Percentiles rank a stretch among this genome's conserved stretches.
Conservation (phyloP, 1,140 invertebrate genomes). For the Lepidurus apus region DNA sequence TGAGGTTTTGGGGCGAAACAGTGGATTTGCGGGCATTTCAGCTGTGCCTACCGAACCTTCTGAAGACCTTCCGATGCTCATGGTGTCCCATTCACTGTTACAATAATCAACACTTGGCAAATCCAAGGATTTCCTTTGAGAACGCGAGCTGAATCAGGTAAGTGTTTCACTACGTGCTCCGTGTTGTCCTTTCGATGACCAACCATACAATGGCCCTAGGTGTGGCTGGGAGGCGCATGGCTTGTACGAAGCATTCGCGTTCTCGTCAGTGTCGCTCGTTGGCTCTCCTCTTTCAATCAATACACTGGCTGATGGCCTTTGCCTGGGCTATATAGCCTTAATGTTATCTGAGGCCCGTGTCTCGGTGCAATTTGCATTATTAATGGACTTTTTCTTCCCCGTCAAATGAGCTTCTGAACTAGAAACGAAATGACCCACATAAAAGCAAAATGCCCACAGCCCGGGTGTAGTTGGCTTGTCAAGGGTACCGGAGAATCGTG, state of each 20-base stretch:
- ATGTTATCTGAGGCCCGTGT: not conserved
- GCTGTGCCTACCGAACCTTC: not conserved
- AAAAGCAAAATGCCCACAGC: not conserved
- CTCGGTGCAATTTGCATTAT: not conserved
- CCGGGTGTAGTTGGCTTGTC: not conserved
- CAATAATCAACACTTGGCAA: not conserved
- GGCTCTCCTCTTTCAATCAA: not conserved
- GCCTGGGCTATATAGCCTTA: not conserved
- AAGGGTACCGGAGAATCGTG: not conserved
- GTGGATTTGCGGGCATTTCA: not conserved
- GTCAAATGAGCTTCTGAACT: no score
- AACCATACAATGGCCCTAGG: conserved; percentile 6
- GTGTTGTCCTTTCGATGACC: conserved; percentile 13
- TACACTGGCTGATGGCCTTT: not conserved
- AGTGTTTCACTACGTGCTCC: not conserved
- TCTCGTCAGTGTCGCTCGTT: not conserved
- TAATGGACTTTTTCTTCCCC: not conserved
- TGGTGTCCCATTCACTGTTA: not conserved
- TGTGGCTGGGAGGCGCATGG: not conserved
- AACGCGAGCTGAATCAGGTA: not conserved
- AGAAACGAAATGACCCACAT: conserved; percentile 12
- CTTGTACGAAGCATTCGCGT: not conserved
- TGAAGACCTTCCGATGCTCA: not conserved
- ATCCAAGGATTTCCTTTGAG: no score
- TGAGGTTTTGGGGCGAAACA: conserved; percentile 51